Percentiles rank a stretch among this genome's conserved stretches.
These are phyloP conservation scores for Rutilus rutilus DNA, from an alignment of 2,113 vertebrate genomes.

Conservation along the genomic window DNA sequence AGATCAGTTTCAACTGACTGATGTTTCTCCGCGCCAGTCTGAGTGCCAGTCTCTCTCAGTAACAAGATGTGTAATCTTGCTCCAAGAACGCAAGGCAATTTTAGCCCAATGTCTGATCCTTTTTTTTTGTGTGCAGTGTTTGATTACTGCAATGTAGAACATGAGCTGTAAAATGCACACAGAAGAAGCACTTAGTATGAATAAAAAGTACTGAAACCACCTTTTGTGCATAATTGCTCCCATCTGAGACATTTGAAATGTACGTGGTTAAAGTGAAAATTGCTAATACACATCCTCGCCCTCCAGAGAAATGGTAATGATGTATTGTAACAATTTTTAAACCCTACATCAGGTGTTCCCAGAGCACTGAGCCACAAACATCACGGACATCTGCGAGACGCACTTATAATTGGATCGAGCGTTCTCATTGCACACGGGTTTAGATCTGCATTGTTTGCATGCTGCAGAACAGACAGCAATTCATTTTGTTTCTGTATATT, in stretches of 20 bases:
- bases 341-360: slow-evolving; percentile 30
- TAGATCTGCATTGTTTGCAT: slow-evolving; percentile 35
- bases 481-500: slow-evolving; percentile 32
- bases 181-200: slow-evolving; percentile 7
- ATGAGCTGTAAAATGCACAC: slow-evolving; percentile 3
- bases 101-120: background rate
- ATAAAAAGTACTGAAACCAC: slow-evolving; percentile 3
- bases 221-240: slow-evolving; percentile 47
- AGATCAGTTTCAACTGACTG: slow-evolving; percentile 57
- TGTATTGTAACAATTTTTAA: slow-evolving; percentile 43
- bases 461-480: slow-evolving; percentile 48
- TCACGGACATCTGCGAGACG: slow-evolving; percentile 46
- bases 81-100: slow-evolving; percentile 4
- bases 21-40: slow-evolving; percentile 45
- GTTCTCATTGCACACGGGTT: slow-evolving; percentile 35
- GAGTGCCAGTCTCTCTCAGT: slow-evolving; percentile 6
- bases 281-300: slow-evolving; percentile 15
- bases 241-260: slow-evolving; percentile 38
- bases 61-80: slow-evolving; percentile 8
- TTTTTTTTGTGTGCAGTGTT: background rate
- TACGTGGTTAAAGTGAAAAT: slow-evolving; percentile 35
- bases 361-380: slow-evolving; percentile 33
- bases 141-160: background rate
- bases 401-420: slow-evolving; percentile 33
- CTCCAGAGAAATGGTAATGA: slow-evolving; percentile 39